Percentiles rank a stretch among this genome's conserved stretches.
Evolutionary conservation across 2,888 invertebrate genomes (phyloP).

Genomic region (Plusia festucae): DNA sequence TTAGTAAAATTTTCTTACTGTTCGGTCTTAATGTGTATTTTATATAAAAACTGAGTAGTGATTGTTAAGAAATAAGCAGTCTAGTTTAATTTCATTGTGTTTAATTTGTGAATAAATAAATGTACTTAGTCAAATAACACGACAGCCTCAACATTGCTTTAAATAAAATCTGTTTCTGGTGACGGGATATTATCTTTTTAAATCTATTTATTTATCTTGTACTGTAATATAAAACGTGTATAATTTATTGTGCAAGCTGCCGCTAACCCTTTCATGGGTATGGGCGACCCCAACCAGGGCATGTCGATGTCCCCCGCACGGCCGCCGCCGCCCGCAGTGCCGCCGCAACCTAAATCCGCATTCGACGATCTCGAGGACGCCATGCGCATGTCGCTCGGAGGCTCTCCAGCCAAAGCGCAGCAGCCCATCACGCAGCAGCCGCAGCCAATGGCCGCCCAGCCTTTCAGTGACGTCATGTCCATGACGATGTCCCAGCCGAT

Average conservation of each 20-base stretch:
- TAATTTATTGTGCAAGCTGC: constrained; percentile 84
- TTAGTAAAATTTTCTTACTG: constrained; percentile 15
- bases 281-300: constrained; percentile 87
- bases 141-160: constrained; percentile 56
- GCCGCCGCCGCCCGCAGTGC: constrained; percentile 84
- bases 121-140: constrained; percentile 48
- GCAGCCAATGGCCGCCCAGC: constrained; percentile 78
- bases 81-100: no score
- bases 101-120: no score
- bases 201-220: constrained; percentile 37
- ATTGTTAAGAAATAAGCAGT: not conserved
- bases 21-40: not conserved
- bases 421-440: constrained; percentile 80
- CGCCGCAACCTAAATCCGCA: constrained; percentile 89
- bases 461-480: constrained; percentile 80
- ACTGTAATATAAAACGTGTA: constrained; percentile 57
- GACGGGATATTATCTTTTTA: constrained; percentile 51
- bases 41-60: no score
- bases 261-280: constrained; percentile 91
- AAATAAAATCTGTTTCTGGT: constrained; percentile 60
- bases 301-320: constrained; percentile 86
- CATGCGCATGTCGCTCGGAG: constrained; percentile 91
- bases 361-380: constrained; percentile 92
- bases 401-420: constrained; percentile 86
- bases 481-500: constrained; percentile 79